Conservation (phyloP, 2,113 vertebrate genomes). For the Anseranas semipalmata region DNA sequence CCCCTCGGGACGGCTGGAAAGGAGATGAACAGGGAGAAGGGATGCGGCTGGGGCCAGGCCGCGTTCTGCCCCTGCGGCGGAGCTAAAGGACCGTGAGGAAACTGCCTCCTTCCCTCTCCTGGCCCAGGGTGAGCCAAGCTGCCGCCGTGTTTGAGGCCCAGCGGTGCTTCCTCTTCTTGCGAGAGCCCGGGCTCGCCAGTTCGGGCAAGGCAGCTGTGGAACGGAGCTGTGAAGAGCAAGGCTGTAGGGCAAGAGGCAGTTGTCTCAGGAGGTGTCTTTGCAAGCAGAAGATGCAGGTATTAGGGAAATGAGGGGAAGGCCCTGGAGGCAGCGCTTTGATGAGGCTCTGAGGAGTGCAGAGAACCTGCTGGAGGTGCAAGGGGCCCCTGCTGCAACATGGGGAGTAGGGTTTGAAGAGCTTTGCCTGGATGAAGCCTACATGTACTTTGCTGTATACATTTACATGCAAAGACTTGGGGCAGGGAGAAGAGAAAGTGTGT, state of each 20-base stretch:
- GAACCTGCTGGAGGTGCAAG: slow-evolving; percentile 3
- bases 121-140: neutral
- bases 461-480: neutral
- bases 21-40: neutral
- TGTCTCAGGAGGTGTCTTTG: slow-evolving; percentile 44
- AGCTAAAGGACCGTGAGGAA: neutral
- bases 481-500: neutral
- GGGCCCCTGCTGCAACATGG: neutral
- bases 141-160: neutral
- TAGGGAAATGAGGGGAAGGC: slow-evolving; percentile 53
- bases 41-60: neutral
- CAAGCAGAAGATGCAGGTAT: slow-evolving; percentile 36
- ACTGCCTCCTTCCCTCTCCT: neutral
- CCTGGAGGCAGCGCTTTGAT: slow-evolving; percentile 54
- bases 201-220: neutral
- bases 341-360: slow-evolving; percentile 15
- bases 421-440: neutral
- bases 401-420: neutral
- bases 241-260: slow-evolving; percentile 6
- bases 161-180: neutral
- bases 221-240: neutral
- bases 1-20: neutral
- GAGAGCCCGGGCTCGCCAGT: neutral
- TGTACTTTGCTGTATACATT: neutral
- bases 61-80: neutral